Evolutionary conservation across 2,888 invertebrate genomes (phyloP).

Genomic region (Lumbricus terrestris): DNA sequence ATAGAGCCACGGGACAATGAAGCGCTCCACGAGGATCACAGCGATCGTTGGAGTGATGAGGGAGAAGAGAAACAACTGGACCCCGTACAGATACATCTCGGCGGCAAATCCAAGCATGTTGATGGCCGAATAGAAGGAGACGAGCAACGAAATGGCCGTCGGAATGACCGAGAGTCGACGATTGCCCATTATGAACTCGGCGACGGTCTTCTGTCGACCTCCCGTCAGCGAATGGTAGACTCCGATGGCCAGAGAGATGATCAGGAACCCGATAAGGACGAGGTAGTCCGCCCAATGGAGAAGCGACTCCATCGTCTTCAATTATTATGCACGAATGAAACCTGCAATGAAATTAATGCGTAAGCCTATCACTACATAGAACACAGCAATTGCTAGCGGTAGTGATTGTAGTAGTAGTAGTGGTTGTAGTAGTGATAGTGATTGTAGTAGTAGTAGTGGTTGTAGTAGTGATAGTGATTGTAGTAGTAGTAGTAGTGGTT

Average conservation of each 20-base stretch:
- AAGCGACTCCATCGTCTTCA: neutral
- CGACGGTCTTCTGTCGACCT: neutral
- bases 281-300: neutral
- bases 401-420: no score
- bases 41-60: neutral
- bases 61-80: neutral
- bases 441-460: no score
- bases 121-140: neutral
- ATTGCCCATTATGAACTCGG: constrained; percentile 12
- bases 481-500: no score
- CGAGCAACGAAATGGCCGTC: constrained; percentile 16
- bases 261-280: neutral
- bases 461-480: no score
- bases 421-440: no score
- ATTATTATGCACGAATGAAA: no score
- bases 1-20: constrained; percentile 23
- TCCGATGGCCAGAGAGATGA: constrained; percentile 9
- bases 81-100: neutral
- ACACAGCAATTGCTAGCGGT: no score
- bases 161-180: neutral
- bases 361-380: neutral
- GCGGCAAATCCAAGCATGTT: neutral
- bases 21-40: neutral
- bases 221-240: constrained; percentile 6
- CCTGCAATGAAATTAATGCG: neutral